Evolutionary conservation across 2,888 invertebrate genomes (phyloP).

Genomic region (Ecliptopera silaceata): DNA sequence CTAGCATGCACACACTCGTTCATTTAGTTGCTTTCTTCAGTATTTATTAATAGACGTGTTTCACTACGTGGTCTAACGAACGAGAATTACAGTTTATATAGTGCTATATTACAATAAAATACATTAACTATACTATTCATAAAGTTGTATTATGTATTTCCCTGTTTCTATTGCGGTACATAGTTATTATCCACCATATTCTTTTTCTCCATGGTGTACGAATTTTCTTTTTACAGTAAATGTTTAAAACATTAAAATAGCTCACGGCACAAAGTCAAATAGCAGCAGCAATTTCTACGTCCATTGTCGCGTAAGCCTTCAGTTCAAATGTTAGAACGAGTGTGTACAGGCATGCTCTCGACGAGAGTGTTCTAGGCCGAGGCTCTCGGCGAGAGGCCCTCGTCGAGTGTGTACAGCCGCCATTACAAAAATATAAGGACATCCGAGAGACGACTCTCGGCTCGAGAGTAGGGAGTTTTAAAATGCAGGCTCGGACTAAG

Average conservation of each 20-base stretch:
- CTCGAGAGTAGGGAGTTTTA: no score
- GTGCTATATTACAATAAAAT: neutral
- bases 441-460: no score
- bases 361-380: slow-evolving; percentile 14
- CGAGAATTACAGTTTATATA: neutral
- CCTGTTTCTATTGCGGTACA: neutral
- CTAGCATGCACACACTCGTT: neutral
- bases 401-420: slow-evolving; percentile 23
- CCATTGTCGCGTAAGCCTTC: neutral
- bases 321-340: slow-evolving; percentile 13
- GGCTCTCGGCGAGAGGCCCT: slow-evolving; percentile 18
- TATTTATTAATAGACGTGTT: neutral
- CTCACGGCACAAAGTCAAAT: slow-evolving; percentile 15
- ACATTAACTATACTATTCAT: neutral
- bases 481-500: no score
- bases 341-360: slow-evolving; percentile 16
- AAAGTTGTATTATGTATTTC: no score
- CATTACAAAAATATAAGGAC: no score
- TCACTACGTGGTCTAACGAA: neutral
- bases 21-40: neutral
- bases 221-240: neutral
- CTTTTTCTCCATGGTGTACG: neutral
- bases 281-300: slow-evolving; percentile 14
- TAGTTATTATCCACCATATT: neutral
- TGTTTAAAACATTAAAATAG: slow-evolving; percentile 10